Percentiles rank a stretch among this genome's conserved stretches.
Conservation (phyloP, 1,140 invertebrate species). For the Saxidomus purpurata region DNA sequence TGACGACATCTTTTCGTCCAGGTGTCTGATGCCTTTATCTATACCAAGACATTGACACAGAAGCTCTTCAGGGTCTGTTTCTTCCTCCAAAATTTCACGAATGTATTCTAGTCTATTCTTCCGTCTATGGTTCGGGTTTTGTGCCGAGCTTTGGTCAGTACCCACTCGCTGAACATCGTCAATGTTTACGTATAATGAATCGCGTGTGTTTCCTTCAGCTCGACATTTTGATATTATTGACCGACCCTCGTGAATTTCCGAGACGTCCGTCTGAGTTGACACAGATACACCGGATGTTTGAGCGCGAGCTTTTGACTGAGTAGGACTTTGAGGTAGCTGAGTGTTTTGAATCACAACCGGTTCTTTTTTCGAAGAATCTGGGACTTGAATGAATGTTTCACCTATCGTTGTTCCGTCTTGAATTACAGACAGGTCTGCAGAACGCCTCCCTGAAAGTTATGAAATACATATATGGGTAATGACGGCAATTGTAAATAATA, state of each 20-base stretch:
- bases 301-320: background rate
- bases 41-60: conserved; percentile 55
- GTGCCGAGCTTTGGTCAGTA: background rate
- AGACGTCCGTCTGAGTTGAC: background rate
- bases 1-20: conserved; percentile 54
- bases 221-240: background rate
- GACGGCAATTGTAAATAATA: no score
- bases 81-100: conserved; percentile 20
- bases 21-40: conserved; percentile 14
- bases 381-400: background rate
- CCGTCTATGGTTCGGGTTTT: no score
- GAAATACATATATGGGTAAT: no score
- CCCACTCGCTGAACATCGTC: background rate
- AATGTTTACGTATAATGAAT: conserved; percentile 10
- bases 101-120: conserved; percentile 34
- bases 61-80: conserved; percentile 21
- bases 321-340: background rate
- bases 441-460: background rate
- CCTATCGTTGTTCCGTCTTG: background rate
- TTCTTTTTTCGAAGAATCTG: background rate
- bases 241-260: background rate
- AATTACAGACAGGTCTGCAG: background rate
- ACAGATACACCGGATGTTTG: background rate
- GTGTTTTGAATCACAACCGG: background rate
- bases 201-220: background rate